These are phyloP conservation scores for Yoshiicerus persimilis DNA, from an alignment of 1,140 invertebrate genomes.

Conservation along the genomic window DNA sequence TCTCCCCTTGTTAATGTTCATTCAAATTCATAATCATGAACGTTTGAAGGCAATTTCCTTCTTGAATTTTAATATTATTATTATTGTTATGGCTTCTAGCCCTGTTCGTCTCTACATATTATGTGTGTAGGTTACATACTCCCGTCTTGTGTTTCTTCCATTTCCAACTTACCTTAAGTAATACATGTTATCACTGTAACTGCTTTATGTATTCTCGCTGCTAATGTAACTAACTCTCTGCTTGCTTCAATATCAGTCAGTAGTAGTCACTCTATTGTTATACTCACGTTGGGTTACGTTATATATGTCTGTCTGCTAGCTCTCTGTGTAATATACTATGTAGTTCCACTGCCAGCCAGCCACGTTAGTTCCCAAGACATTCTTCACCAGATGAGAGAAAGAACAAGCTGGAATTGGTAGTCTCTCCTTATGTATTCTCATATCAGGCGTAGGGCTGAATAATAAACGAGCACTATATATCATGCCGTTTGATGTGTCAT, in stretches of 20 bases:
- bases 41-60: constrained; percentile 24
- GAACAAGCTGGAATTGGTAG: constrained; percentile 12
- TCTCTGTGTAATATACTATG: neutral
- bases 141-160: neutral
- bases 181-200: constrained; percentile 17
- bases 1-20: constrained; percentile 25
- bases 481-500: constrained; percentile 21
- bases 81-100: constrained; percentile 20
- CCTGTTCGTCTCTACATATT: neutral
- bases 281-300: neutral
- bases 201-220: neutral
- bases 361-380: constrained; percentile 9
- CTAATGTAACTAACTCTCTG: neutral
- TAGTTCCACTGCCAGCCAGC: neutral
- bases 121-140: neutral
- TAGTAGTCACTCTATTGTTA: neutral
- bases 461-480: constrained; percentile 21
- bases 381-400: neutral
- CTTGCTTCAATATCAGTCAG: neutral
- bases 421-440: constrained; percentile 16
- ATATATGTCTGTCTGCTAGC: neutral
- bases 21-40: constrained; percentile 29
- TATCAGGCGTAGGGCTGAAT: constrained; percentile 10
- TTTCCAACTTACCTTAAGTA: constrained; percentile 1
- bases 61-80: constrained; percentile 27